phyloP scores from a whole-genome alignment of 2,888 invertebrate species.

The Panopea generosa region DNA sequence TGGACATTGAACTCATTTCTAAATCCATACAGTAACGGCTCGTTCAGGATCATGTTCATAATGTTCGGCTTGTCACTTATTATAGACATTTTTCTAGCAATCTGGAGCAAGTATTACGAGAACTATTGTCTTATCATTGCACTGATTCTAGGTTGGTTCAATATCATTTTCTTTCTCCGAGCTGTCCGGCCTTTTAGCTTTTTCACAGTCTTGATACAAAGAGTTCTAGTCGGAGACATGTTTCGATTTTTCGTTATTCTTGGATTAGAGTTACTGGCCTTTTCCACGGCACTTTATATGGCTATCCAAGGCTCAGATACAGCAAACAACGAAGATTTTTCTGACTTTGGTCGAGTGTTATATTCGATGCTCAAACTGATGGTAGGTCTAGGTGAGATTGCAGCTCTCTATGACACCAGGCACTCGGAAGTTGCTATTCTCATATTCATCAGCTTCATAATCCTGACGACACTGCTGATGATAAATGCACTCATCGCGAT shows the following conservation, averaged over 20 bases:
- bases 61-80: slow-evolving; percentile 61
- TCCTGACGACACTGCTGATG: slow-evolving; percentile 71
- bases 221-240: slow-evolving; percentile 68
- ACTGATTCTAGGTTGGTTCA: slow-evolving; percentile 71
- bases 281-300: slow-evolving; percentile 72
- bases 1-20: slow-evolving; percentile 32
- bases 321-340: slow-evolving; percentile 36
- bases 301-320: slow-evolving; percentile 56
- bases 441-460: slow-evolving; percentile 64
- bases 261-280: slow-evolving; percentile 66
- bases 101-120: slow-evolving; percentile 29
- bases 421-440: slow-evolving; percentile 61
- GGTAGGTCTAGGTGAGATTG: slow-evolving; percentile 70
- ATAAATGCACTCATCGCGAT: slow-evolving; percentile 73
- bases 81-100: slow-evolving; percentile 57
- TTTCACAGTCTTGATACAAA: slow-evolving; percentile 74
- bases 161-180: slow-evolving; percentile 70
- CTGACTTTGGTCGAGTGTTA: slow-evolving; percentile 46
- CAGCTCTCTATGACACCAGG: slow-evolving; percentile 51
- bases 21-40: slow-evolving; percentile 65
- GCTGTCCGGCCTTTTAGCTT: slow-evolving; percentile 72
- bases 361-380: slow-evolving; percentile 72
- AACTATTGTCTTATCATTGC: slow-evolving; percentile 67
- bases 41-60: slow-evolving; percentile 64
- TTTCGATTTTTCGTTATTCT: slow-evolving; percentile 69